Evolutionary conservation across 2,113 vertebrate species (phyloP).

Genomic region (Oncorhynchus clarkii): DNA sequence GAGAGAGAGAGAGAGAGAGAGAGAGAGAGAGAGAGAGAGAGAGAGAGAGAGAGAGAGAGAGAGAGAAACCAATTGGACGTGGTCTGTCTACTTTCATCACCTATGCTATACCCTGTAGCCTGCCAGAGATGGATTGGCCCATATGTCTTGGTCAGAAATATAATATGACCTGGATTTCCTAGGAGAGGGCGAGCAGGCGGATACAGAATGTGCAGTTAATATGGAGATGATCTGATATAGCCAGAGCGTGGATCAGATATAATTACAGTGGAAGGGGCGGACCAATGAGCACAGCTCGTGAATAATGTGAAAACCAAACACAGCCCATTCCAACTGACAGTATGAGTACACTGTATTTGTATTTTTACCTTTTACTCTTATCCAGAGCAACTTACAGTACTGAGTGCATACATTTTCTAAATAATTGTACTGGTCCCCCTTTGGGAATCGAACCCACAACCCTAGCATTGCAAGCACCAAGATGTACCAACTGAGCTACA

Average conservation of each 20-base stretch:
- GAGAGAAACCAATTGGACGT: constrained; percentile 36
- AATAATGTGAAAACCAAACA: neutral
- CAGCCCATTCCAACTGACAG: neutral
- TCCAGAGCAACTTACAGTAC: too few relatives aligned
- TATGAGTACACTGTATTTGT: neutral
- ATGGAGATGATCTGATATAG: constrained; percentile 4
- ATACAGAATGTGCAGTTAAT: constrained; percentile 1
- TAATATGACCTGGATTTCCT: constrained; percentile 63
- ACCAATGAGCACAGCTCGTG: neutral
- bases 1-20: too few relatives aligned
- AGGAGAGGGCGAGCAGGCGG: constrained; percentile 30
- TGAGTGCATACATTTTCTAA: too few relatives aligned
- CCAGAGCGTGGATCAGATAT: neutral
- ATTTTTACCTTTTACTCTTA: neutral
- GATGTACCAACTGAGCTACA: neutral
- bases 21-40: too few relatives aligned
- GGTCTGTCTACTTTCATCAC: constrained; percentile 57
- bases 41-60: too few relatives aligned
- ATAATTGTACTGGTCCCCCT: neutral
- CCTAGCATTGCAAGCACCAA: neutral
- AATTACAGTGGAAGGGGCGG: neutral
- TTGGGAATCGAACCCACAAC: too few relatives aligned
- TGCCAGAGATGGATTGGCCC: constrained; percentile 51
- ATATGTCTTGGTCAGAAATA: constrained; percentile 53
- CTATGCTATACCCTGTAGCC: constrained; percentile 39